Conservation (phyloP, 2,888 invertebrate species). For the Pyralis farinalis region DNA sequence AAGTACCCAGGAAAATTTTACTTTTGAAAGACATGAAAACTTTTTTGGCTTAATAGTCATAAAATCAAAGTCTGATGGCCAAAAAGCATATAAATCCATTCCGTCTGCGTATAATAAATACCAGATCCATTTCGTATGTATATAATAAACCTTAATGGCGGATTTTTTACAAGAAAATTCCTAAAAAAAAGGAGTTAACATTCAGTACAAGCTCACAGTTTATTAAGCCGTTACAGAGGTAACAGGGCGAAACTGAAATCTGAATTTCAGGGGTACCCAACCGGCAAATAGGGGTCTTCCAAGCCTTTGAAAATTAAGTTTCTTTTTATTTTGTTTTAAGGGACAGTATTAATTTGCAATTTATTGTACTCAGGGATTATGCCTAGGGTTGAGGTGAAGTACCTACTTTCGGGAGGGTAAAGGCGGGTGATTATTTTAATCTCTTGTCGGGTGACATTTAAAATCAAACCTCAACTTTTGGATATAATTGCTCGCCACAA, state of each 20-base stretch:
- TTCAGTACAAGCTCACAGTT: conserved; percentile 27
- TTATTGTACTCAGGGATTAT: background rate
- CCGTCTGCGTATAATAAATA: too few species aligned
- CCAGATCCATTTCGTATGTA: too few species aligned
- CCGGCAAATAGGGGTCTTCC: conserved; percentile 33
- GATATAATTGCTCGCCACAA: too few species aligned
- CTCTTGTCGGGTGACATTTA: background rate
- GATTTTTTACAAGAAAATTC: background rate
- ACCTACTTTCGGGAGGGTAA: background rate
- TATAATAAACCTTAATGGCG: too few species aligned
- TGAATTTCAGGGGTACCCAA: conserved; percentile 36
- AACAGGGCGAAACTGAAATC: conserved; percentile 40
- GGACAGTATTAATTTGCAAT: background rate
- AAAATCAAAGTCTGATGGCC: too few species aligned
- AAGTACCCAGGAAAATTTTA: too few species aligned
- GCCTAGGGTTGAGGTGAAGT: background rate
- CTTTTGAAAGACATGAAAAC: too few species aligned
- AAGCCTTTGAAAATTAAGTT: conserved; percentile 17
- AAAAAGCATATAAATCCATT: too few species aligned
- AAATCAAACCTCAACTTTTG: too few species aligned
- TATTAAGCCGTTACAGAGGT: conserved; percentile 35
- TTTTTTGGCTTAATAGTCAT: too few species aligned
- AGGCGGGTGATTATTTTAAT: background rate
- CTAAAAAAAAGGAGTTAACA: conserved; percentile 18
- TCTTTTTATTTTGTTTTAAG: conserved; percentile 1